Conservation (phyloP, 2,888 invertebrate genomes). For the Meghimatium bilineatum region DNA sequence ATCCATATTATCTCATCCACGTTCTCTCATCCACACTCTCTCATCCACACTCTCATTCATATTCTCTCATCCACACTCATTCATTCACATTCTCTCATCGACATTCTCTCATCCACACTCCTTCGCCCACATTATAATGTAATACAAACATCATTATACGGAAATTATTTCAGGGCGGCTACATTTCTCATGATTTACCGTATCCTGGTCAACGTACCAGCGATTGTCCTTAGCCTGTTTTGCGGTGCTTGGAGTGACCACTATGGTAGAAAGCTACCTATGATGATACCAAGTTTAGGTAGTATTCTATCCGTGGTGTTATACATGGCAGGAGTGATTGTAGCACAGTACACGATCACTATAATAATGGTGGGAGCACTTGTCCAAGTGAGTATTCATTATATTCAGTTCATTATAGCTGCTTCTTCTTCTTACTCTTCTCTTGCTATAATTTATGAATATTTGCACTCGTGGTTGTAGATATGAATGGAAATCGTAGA, state of each 20-base stretch:
- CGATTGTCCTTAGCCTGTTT: constrained; percentile 74
- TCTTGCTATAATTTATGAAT: too few species aligned
- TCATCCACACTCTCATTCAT: too few species aligned
- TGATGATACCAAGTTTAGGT: constrained; percentile 74
- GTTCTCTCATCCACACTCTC: too few species aligned
- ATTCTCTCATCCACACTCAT: too few species aligned
- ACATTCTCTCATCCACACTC: too few species aligned
- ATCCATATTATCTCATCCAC: too few species aligned
- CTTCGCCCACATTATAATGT: too few species aligned
- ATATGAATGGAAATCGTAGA: too few species aligned
- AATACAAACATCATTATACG: too few species aligned
- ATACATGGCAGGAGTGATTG: constrained; percentile 66
- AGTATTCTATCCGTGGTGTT: constrained; percentile 71
- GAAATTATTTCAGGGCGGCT: constrained; percentile 57
- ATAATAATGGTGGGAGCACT: constrained; percentile 70
- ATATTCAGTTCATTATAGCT: neutral
- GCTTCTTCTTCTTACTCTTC: neutral
- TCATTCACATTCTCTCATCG: too few species aligned
- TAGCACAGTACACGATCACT: constrained; percentile 57
- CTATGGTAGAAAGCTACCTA: constrained; percentile 70
- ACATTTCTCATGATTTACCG: constrained; percentile 73
- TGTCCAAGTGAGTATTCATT: constrained; percentile 28
- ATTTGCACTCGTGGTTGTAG: too few species aligned
- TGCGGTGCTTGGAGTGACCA: constrained; percentile 77
- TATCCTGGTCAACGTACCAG: constrained; percentile 75